phyloP scores from a whole-genome alignment of 2,888 invertebrate genomes.

The Macrosoma leucophasiata region DNA sequence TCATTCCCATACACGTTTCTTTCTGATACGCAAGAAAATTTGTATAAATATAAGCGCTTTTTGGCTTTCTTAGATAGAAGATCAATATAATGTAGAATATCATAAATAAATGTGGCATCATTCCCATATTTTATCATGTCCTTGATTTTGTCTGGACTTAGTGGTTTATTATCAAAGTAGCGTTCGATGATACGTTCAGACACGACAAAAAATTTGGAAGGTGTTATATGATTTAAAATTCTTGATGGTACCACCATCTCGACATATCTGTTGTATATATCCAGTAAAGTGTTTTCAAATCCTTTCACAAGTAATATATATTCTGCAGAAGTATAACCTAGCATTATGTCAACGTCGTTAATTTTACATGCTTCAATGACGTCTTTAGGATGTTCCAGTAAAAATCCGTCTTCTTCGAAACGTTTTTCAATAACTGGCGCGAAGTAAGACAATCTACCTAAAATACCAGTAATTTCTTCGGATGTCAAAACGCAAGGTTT shows the following conservation, averaged over 20 bases:
- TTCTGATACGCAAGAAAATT: constrained; percentile 39
- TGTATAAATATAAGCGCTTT: constrained; percentile 34
- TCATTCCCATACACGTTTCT: constrained; percentile 36
- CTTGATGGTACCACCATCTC: constrained; percentile 39
- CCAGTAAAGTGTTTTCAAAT: constrained; percentile 20
- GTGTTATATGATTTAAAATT: constrained; percentile 30
- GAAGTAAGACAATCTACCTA: constrained; percentile 36
- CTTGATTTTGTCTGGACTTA: constrained; percentile 28
- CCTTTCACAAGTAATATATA: constrained; percentile 38
- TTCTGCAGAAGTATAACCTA: constrained; percentile 82
- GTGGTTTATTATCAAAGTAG: constrained; percentile 36
- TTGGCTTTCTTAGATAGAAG: constrained; percentile 24
- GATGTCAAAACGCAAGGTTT: constrained; percentile 31
- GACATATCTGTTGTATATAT: constrained; percentile 29
- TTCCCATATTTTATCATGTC: constrained; percentile 32
- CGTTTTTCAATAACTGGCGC: constrained; percentile 45
- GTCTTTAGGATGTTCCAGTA: constrained; percentile 34
- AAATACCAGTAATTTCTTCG: constrained; percentile 32
- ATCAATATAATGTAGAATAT: constrained; percentile 29
- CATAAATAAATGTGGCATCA: constrained; percentile 30
- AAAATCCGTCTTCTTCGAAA: constrained; percentile 36
- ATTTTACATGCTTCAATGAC: constrained; percentile 36
- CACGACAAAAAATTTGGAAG: constrained; percentile 31
- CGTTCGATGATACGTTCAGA: constrained; percentile 35
- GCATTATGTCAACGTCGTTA: constrained; percentile 76